Percentiles rank a stretch among this genome's conserved stretches.
phyloP scores from a whole-genome alignment of 2,888 invertebrate genomes.

The Cephus pulcher region DNA sequence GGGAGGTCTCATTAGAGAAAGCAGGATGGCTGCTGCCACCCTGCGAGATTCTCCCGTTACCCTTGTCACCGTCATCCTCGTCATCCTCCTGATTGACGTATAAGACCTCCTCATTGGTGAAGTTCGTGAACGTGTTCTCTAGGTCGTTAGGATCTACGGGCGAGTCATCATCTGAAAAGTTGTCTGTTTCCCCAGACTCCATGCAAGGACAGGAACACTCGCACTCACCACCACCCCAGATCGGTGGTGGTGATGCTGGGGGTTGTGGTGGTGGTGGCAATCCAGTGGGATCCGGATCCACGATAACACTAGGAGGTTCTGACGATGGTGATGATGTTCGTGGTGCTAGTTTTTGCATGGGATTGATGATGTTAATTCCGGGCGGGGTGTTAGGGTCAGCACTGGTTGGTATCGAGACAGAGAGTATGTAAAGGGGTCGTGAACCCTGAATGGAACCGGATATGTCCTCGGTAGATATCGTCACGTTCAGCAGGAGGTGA shows the following conservation, averaged over 20 bases:
- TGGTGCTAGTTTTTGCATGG: conserved; percentile 56
- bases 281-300: conserved; percentile 16
- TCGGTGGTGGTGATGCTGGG: conserved; percentile 50
- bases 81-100: background rate
- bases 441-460: conserved; percentile 68
- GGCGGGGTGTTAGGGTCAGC: conserved; percentile 65
- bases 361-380: conserved; percentile 71
- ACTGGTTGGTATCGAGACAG: conserved; percentile 82
- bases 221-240: conserved; percentile 77
- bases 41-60: background rate
- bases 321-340: conserved; percentile 4
- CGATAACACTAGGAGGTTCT: conserved; percentile 13
- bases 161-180: conserved; percentile 34
- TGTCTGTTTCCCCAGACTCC: conserved; percentile 64
- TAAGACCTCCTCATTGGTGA: background rate
- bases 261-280: conserved; percentile 52
- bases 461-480: conserved; percentile 79
- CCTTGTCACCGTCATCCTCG: background rate
- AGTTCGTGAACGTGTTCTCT: background rate
- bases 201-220: conserved; percentile 81
- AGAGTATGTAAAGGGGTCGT: conserved; percentile 81
- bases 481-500: conserved; percentile 84
- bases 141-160: background rate
- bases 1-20: conserved; percentile 28
- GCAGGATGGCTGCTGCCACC: background rate